Evolutionary conservation across 2,113 vertebrate genomes (phyloP).

Genomic region (Ivindomyrus marchei): DNA sequence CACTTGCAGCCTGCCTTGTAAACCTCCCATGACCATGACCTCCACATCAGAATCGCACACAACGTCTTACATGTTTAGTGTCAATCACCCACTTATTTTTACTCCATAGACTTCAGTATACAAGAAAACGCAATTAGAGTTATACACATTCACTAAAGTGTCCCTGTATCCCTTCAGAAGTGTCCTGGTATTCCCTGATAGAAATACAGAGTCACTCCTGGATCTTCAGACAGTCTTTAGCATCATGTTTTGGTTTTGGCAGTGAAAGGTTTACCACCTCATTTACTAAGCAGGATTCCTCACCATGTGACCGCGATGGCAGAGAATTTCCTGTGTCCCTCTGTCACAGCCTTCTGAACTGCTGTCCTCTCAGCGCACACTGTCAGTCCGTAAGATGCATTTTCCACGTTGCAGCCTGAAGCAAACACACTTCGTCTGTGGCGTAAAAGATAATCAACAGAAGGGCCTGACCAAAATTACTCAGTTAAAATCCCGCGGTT

Average conservation of each 20-base stretch:
- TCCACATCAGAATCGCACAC: background rate
- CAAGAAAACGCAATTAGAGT: background rate
- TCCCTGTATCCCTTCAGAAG: background rate
- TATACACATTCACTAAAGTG: background rate
- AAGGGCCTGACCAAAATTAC: background rate
- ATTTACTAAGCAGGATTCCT: background rate
- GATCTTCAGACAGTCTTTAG: background rate
- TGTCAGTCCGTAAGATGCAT: conserved; percentile 70
- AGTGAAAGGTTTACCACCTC: background rate
- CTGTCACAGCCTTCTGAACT: conserved; percentile 77
- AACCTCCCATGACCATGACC: background rate
- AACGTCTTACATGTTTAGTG: background rate
- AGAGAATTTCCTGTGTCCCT: conserved; percentile 73
- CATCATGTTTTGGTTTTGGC: background rate
- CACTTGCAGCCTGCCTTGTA: background rate
- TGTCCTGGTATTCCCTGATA: background rate
- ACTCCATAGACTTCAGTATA: background rate
- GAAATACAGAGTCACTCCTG: background rate
- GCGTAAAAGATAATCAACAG: background rate
- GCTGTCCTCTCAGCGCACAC: conserved; percentile 78
- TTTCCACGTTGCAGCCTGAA: conserved; percentile 92
- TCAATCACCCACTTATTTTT: background rate
- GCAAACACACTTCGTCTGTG: background rate
- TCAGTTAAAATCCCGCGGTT: background rate
- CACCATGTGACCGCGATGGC: conserved; percentile 85